Percentiles rank a stretch among this genome's conserved stretches.
phyloP scores from a whole-genome alignment of 2,888 invertebrate species.

The Mimachlamys varia region DNA sequence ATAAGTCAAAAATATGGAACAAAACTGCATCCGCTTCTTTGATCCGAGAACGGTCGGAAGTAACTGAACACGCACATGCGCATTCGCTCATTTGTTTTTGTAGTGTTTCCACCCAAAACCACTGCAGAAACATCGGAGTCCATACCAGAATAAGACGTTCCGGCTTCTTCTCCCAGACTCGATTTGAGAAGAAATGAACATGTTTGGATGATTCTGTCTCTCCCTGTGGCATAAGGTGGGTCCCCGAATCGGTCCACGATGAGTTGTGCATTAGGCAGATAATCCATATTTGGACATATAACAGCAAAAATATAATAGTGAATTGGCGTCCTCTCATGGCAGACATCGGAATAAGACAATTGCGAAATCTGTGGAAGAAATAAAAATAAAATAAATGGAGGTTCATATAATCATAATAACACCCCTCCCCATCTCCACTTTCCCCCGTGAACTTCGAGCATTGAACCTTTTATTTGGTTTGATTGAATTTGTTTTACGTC shows the following conservation, averaged over 20 bases:
- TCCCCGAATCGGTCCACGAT: neutral
- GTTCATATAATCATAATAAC: no score
- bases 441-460: no score
- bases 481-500: no score
- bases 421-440: no score
- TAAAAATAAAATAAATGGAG: neutral
- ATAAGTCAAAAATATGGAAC: conserved; percentile 64
- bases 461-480: no score
- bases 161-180: neutral
- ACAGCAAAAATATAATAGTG: neutral
- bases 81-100: neutral
- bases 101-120: neutral
- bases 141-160: neutral
- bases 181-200: neutral
- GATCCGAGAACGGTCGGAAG: conserved; percentile 41
- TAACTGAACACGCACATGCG: neutral
- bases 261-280: neutral
- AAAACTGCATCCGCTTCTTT: conserved; percentile 64
- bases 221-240: neutral
- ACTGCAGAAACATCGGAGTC: neutral
- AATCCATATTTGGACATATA: neutral
- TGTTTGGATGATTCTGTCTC: neutral
- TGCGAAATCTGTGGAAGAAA: neutral
- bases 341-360: neutral
- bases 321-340: neutral